phyloP scores from a whole-genome alignment of 2,797 vertebrate genomes.

The Sebastiscus albofasciatus region DNA sequence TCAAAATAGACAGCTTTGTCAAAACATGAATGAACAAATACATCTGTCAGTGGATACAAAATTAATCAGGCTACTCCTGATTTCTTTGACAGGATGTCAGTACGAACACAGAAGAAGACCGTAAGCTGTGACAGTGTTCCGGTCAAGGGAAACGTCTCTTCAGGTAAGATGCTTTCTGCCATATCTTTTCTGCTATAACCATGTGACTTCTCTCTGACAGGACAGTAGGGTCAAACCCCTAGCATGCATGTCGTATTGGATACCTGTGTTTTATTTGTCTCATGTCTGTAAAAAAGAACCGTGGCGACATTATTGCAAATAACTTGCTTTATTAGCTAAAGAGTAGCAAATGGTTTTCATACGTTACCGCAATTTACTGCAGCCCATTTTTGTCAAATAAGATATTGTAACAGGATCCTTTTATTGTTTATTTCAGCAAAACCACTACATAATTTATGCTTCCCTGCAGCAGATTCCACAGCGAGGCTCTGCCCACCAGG shows the following conservation, averaged over 20 bases:
- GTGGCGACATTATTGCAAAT: background rate
- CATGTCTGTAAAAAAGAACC: background rate
- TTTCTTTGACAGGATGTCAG: constrained; percentile 32
- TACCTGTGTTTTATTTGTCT: background rate
- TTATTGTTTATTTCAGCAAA: constrained; percentile 51
- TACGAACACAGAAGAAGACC: constrained; percentile 39
- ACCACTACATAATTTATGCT: constrained; percentile 65
- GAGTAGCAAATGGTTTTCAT: constrained; percentile 21
- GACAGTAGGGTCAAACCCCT: background rate
- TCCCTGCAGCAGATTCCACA: constrained; percentile 51
- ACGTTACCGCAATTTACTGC: constrained; percentile 27
- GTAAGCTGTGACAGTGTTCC: constrained; percentile 40
- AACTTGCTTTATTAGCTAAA: background rate
- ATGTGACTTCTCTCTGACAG: background rate
- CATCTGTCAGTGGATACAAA: background rate
- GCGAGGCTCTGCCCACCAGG: constrained; percentile 8
- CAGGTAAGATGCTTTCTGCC: constrained; percentile 48
- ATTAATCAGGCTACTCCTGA: background rate
- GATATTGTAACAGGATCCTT: constrained; percentile 55
- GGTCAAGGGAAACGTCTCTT: constrained; percentile 27
- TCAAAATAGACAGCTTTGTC: background rate
- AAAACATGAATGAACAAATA: background rate
- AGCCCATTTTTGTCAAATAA: constrained; percentile 18
- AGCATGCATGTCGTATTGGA: background rate
- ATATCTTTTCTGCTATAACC: background rate